A percentile compares a stretch with the other conserved stretches of the same genome.
phyloP scores from a whole-genome alignment of 2,888 invertebrate genomes.

The Drosophila falleni region DNA sequence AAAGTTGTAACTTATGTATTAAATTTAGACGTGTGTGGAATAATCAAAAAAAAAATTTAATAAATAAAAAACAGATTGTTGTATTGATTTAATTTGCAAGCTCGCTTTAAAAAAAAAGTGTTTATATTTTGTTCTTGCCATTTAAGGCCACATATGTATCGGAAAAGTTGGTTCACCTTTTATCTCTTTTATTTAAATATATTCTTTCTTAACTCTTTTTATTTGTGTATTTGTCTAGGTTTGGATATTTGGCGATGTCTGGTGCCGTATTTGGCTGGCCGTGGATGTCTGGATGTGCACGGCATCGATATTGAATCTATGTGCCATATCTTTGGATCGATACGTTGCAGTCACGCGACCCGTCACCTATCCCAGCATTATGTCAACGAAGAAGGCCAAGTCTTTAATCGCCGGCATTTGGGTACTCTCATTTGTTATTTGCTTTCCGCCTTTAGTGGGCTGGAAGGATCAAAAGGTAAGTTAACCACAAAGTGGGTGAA shows the following conservation, averaged over 20 bases:
- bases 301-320: slow-evolving; percentile 97
- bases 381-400: slow-evolving; percentile 94
- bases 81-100: no score
- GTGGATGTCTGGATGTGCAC: slow-evolving; percentile 99
- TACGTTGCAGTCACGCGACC: slow-evolving; percentile 99
- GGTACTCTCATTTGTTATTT: slow-evolving; percentile 98
- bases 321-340: slow-evolving; percentile 97
- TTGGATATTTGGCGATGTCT: slow-evolving; percentile 98
- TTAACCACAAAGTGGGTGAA: not conserved
- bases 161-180: no score
- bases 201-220: not conserved
- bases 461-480: slow-evolving; percentile 93
- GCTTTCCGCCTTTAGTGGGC: slow-evolving; percentile 97
- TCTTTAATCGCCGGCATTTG: slow-evolving; percentile 96
- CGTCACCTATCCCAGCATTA: slow-evolving; percentile 96
- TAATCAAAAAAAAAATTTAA: no score
- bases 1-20: no score
- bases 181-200: not conserved
- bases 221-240: slow-evolving; percentile 86
- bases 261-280: slow-evolving; percentile 98
- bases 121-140: no score
- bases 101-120: no score
- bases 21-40: no score
- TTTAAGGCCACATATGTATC: no score
- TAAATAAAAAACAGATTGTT: no score